These are phyloP conservation scores for Metopia argyrocephala DNA, from an alignment of 2,888 invertebrate species.

Conservation along the genomic window DNA sequence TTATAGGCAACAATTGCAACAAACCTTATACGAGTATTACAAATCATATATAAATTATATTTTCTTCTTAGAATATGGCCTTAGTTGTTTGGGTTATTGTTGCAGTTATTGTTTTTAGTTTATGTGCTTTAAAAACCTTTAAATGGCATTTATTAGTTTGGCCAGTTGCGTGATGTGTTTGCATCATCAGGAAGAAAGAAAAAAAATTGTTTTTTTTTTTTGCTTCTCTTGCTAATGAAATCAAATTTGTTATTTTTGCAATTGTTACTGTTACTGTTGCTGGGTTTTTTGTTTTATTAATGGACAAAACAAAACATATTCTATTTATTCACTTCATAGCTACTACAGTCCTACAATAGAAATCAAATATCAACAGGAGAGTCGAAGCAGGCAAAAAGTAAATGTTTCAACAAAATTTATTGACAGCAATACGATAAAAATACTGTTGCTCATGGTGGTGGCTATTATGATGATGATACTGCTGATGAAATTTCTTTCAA, in stretches of 20 bases:
- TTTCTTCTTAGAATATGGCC: no score
- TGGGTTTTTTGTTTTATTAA: no score
- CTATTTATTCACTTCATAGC: slow-evolving; percentile 31
- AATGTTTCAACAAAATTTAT: neutral
- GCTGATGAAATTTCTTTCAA: neutral
- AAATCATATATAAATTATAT: slow-evolving; percentile 5
- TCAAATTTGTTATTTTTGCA: slow-evolving; percentile 30
- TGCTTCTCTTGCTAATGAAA: slow-evolving; percentile 22
- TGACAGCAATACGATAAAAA: neutral
- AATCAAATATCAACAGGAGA: neutral
- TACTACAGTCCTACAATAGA: neutral
- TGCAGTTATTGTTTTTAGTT: slow-evolving; percentile 1
- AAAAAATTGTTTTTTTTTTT: no score
- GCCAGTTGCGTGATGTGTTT: slow-evolving; percentile 54
- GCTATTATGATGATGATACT: neutral
- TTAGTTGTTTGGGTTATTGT: no score
- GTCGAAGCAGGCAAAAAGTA: neutral
- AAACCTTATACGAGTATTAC: neutral
- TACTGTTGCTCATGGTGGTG: no score
- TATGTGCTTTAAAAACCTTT: slow-evolving; percentile 5
- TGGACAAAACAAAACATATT: slow-evolving; percentile 15
- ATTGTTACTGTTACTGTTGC: neutral
- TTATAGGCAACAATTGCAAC: neutral
- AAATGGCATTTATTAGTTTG: slow-evolving; percentile 52
- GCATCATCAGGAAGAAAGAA: slow-evolving; percentile 24